Conservation (phyloP, 2,797 vertebrate species). For the Sebastes itinus region DNA sequence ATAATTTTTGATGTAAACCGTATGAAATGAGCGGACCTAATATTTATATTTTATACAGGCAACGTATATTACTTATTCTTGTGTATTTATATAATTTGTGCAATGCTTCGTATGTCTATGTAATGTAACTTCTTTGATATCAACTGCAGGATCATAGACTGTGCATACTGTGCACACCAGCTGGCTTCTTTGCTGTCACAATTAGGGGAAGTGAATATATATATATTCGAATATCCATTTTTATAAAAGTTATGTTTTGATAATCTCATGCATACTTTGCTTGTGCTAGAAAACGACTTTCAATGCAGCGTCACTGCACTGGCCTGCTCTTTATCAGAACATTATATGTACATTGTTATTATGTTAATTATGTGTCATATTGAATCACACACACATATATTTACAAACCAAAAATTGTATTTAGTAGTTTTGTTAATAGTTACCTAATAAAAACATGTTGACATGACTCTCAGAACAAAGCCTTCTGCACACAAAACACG, state of each 20-base stretch:
- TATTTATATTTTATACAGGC: conserved; percentile 82
- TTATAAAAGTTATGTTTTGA: not conserved
- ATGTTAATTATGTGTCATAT: conserved; percentile 23
- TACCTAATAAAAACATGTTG: conserved; percentile 43
- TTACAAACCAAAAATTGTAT: conserved; percentile 24
- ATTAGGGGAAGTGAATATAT: not conserved
- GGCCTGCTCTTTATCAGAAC: conserved; percentile 8
- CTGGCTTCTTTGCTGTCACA: not conserved
- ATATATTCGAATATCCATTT: not conserved
- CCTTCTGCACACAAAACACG: too few species aligned
- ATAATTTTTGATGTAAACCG: conserved; percentile 47
- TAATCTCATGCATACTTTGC: not conserved
- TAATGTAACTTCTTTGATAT: conserved; percentile 11
- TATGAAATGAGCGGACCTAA: conserved; percentile 43
- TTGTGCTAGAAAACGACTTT: not conserved
- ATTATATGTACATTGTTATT: conserved; percentile 15
- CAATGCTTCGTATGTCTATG: not conserved
- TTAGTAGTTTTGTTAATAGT: conserved; percentile 17
- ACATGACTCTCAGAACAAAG: not conserved
- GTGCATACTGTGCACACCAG: not conserved
- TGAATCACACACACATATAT: conserved; percentile 4
- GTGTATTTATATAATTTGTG: conserved; percentile 68
- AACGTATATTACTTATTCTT: conserved; percentile 48
- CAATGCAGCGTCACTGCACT: not conserved
- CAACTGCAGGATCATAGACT: not conserved